A percentile compares a stretch with the other conserved stretches of the same genome.
These are phyloP conservation scores for Ctenosaura bakeri DNA, from an alignment of 2,797 vertebrate species.

Conservation along the genomic window DNA sequence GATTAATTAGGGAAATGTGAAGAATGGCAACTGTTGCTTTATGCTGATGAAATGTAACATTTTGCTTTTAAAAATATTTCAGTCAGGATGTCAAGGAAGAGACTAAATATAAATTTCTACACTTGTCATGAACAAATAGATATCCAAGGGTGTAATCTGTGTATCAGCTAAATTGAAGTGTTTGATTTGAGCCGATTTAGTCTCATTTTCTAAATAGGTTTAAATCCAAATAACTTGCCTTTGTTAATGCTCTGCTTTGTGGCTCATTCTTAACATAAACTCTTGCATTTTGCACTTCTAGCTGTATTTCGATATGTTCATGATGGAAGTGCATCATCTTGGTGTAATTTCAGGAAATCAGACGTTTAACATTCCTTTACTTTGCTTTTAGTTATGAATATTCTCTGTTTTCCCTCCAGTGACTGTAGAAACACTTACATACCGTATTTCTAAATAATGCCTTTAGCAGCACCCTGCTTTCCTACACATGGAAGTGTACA, in stretches of 20 bases:
- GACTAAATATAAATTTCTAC: slow-evolving; percentile 25
- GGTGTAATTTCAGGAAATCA: slow-evolving; percentile 44
- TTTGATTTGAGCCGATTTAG: slow-evolving; percentile 28
- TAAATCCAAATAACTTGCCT: not conserved
- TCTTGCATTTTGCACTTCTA: slow-evolving; percentile 64
- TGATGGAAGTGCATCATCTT: slow-evolving; percentile 37
- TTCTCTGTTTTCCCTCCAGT: slow-evolving; percentile 29
- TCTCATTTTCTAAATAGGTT: slow-evolving; percentile 10
- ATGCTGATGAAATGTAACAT: slow-evolving; percentile 16
- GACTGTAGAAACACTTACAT: slow-evolving; percentile 50
- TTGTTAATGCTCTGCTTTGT: slow-evolving; percentile 2
- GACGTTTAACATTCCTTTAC: slow-evolving; percentile 52
- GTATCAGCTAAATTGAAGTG: not conserved
- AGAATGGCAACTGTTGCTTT: not conserved
- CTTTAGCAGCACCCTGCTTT: slow-evolving; percentile 50
- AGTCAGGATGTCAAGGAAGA: slow-evolving; percentile 35
- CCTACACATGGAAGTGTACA: slow-evolving; percentile 56
- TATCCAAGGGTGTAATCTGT: not conserved
- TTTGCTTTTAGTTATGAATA: slow-evolving; percentile 46
- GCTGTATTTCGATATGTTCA: slow-evolving; percentile 20
- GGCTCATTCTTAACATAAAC: slow-evolving; percentile 53
- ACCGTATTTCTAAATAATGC: slow-evolving; percentile 47
- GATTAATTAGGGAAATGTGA: slow-evolving; percentile 33
- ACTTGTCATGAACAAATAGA: slow-evolving; percentile 36
- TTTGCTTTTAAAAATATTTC: slow-evolving; percentile 32